Evolutionary conservation across 2,797 vertebrate genomes (phyloP).

Genomic region (Platalea minor): DNA sequence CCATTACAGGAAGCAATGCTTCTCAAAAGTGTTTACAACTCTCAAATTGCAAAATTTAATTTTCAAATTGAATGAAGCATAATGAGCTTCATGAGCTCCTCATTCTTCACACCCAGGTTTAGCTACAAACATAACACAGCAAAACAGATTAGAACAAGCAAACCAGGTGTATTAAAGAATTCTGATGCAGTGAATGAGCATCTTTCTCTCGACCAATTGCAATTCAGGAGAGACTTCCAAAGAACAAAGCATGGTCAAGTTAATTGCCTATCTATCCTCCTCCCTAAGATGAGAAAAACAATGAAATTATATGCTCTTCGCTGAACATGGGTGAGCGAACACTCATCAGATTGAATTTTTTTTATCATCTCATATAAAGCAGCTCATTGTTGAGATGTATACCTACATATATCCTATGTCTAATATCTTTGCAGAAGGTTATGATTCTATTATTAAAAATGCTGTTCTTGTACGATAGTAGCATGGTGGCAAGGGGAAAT

Average conservation of each 20-base stretch:
- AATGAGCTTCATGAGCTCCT: slow-evolving; percentile 19
- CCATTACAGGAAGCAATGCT: slow-evolving; percentile 18
- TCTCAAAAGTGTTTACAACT: slow-evolving; percentile 56
- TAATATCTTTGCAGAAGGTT: background rate
- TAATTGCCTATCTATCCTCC: background rate
- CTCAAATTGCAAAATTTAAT: slow-evolving; percentile 49
- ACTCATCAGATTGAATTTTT: background rate
- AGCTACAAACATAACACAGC: background rate
- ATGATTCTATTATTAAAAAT: background rate
- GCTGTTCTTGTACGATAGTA: background rate
- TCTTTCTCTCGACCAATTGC: background rate
- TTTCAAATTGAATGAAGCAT: slow-evolving; percentile 37
- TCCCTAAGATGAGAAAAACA: background rate
- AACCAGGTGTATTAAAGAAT: background rate
- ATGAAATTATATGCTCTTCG: background rate
- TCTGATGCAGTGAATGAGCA: background rate
- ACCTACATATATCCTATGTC: background rate
- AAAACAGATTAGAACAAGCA: background rate
- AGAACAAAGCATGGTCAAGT: background rate
- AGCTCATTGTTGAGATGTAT: background rate
- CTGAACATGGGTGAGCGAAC: background rate
- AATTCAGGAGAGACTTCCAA: background rate
- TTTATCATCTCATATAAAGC: background rate
- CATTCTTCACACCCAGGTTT: slow-evolving; percentile 4
- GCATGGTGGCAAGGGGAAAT: background rate